Evolutionary conservation across 2,888 invertebrate genomes (phyloP), one percentile per base, ranked within the genome.

Genomic region (Stegophylla sp.): DNA sequence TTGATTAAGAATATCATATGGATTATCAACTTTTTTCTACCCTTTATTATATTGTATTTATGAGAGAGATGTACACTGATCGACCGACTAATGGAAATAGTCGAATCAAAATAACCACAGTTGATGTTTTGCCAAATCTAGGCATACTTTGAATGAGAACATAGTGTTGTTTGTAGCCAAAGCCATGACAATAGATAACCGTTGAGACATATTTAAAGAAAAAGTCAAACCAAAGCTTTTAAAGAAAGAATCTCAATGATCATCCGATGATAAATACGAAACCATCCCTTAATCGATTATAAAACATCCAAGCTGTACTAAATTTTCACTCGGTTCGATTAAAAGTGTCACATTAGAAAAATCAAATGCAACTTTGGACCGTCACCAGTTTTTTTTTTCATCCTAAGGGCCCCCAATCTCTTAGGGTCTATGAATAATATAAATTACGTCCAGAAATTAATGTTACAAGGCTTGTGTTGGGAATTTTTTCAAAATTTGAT

Each of bases 101-200:
- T 84, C 92, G 91, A 82, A 98, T 92, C 72, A 99, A 88, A 1
- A 93, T 91, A n/a, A 95, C 94, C 82, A 98, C 90, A 0, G 96
- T 96, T 83, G 94, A 92, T 0, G 97, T 98, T 89, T 99, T 98
- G 91, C 96, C 97, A 77, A 97, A 95, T 74, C 98, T 98, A 0
- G 98, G 98, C 88, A 96, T 91, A 17, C 98, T 98, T 86, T 94
- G 93, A 63, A 98, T 92, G 26, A 98, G 88, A 45, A 93, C 88
- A 86, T 93, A 97, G 85, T n/a, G n/a, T 95, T 92, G 73, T 92
- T 89, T 0, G 94, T 91, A 75, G 91, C 88, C 2, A 95, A 84
- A 0, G 92, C 92, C 85, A 91, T 92, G 3, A 95, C 85, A 17
- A 97, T 91, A 0, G 96, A 96, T 63, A 91, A 88, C 84, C 92